Evolutionary conservation across 2,888 invertebrate species (phyloP), one percentile per base, ranked within the genome.

Genomic region (Galeruca laticollis): DNA sequence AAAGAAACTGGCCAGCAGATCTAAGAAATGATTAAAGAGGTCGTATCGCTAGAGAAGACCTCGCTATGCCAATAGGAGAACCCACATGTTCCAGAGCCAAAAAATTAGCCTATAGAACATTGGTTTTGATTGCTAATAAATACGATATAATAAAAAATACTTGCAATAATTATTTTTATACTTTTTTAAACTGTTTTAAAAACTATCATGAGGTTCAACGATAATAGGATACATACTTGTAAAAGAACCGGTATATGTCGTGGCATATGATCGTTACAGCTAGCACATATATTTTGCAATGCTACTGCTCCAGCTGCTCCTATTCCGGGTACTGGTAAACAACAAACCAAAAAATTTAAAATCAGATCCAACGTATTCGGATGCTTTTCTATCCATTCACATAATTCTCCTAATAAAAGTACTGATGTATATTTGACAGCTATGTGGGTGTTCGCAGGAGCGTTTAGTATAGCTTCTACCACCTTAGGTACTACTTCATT

Each of bases 361-460:
- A 94, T 91, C 13, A 94, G 92, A 86, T 94, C 94, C 77, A 97
- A 86, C 60, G 92, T 91, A 74, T 91, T 90, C 0, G 95, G 90
- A 87, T 98, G 97, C 78, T 90, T 89, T 81, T 96, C 94, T 64
- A 98, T 93, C 98, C 98, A 99, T 84, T 99, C 98, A 83, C 95
- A 93, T 47, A 98, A 88, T 86, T 98, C 97, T 0, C 97, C 97
- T 56, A 98, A 87, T 60, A 98, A 87, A 76, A 93, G 88, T 68
- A 97, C 91, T 77, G 97, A 95, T 0, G 98, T 98, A 83, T 94
- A 92, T 67, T 94, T 89, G 0, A 99, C 96, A 0, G 96, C 95
- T 35, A 94, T 88, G 84, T 98, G 98, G 0, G 92, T 90, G 33
- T 91, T 90, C 76, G 91, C 91, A 0, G 97, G 95, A 82, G 97